These are phyloP conservation scores for Carassius auratus DNA, from an alignment of 2,113 vertebrate genomes.

Conservation along the genomic window DNA sequence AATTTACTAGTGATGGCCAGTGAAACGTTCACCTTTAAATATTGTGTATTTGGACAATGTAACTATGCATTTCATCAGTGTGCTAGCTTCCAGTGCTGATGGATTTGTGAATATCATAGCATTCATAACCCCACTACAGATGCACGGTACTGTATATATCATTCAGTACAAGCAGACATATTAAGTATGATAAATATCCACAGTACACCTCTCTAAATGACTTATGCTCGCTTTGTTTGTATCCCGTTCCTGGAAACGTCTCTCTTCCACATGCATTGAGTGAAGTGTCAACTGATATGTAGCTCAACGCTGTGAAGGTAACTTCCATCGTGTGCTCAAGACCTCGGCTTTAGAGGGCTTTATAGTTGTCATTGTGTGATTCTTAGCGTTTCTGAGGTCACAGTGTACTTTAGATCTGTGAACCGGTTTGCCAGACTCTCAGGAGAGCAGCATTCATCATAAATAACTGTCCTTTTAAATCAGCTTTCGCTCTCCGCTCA, in stretches of 20 bases:
- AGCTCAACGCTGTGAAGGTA: background rate
- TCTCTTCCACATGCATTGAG: background rate
- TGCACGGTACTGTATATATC: conserved; percentile 22
- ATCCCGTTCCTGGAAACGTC: background rate
- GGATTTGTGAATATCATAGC: background rate
- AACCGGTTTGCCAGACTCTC: background rate
- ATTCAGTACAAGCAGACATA: conserved; percentile 31
- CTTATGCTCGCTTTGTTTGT: background rate
- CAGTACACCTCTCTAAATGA: conserved; percentile 4
- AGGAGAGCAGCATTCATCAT: conserved; percentile 25
- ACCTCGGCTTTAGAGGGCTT: background rate
- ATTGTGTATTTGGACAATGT: background rate
- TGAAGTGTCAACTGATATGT: conserved; percentile 13
- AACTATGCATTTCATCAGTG: background rate
- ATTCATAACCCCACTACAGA: conserved; percentile 7
- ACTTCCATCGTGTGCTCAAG: background rate
- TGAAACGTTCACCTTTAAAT: conserved; percentile 2
- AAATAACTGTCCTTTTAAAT: conserved; percentile 16
- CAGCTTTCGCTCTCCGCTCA: background rate
- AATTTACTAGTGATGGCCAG: background rate
- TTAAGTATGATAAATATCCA: conserved; percentile 31
- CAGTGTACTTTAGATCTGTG: background rate
- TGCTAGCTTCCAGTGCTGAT: background rate
- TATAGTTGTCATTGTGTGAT: conserved; percentile 37
- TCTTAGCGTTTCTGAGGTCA: background rate